Evolutionary conservation across 2,888 invertebrate genomes (phyloP), one percentile per base, ranked within the genome.

Genomic region (Physocephala rufipes): DNA sequence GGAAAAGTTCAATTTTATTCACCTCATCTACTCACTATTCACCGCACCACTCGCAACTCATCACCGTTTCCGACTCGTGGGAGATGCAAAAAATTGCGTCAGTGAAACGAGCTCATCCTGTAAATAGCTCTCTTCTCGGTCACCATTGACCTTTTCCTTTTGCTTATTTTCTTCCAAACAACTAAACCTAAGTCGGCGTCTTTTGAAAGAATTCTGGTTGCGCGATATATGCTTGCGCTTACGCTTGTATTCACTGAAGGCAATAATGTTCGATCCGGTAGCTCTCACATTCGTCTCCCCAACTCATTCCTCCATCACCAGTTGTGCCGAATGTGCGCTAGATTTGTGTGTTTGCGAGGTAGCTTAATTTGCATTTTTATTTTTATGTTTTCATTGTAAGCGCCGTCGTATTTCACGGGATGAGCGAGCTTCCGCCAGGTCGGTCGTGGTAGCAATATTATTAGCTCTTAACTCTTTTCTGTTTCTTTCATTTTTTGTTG

Each of bases 331-430:
- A 81, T 81, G 81, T 82, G 81, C 81, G 81, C 82, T 81, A 81
- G 81, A 82, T 80, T 81, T 80, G 79, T 80, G 36, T 36, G 36
- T 36, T 4, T 36, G 36, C 9, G 36, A 78, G 78, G 79, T 78
- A 77, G 78, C 79, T 79, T 81, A 80, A 82, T 82, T 82, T 83
- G 83, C 82, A 83, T 83, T 82, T 83, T 82, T 83, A 83, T 82
- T 82, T 82, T 81, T 82, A 82, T 82, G 82, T 82, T 82, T 83
- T 82, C 83, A 83, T 82, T 80, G 82, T 81, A 83, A 80, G 78
- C 80, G 79, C 79, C 80, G 82, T 78, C 82, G 81, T 81, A 81
- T 4, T 9, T 36, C 36, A 36, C 36, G 36, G 81, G 78, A 55
- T 28, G 65, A n/a, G n/a, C n/a, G n/a, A 43, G 45, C 73, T 74